Evolutionary conservation across 2,888 invertebrate species (phyloP).

Genomic region (Ophion ellenae): DNA sequence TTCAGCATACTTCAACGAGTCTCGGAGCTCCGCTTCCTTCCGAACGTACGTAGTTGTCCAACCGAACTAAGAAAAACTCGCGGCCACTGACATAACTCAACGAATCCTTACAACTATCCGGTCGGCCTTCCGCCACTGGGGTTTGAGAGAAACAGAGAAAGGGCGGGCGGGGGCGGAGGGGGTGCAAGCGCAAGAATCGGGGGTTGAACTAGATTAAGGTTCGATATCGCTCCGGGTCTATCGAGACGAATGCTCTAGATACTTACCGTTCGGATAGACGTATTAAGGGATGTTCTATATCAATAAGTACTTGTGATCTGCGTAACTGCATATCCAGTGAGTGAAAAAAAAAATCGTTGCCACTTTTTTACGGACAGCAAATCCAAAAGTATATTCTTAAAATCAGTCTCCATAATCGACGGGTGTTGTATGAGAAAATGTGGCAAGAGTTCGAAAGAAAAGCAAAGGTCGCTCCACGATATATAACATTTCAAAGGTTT

Average conservation of each 20-base stretch:
- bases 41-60: conserved; percentile 57
- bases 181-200: conserved; percentile 68
- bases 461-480: background rate
- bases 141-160: background rate
- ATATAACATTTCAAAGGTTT: background rate
- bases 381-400: background rate
- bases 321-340: background rate
- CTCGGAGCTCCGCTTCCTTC: conserved; percentile 47
- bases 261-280: conserved; percentile 35
- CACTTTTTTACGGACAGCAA: background rate
- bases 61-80: conserved; percentile 69
- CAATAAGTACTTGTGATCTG: background rate
- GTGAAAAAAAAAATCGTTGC: background rate
- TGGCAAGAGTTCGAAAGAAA: background rate
- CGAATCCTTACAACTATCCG: conserved; percentile 76
- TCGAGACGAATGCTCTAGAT: conserved; percentile 69
- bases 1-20: conserved; percentile 67
- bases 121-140: conserved; percentile 48
- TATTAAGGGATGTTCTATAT: background rate
- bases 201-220: conserved; percentile 78
- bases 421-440: too few relatives aligned
- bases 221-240: conserved; percentile 67
- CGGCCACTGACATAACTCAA: conserved; percentile 69
- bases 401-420: too few relatives aligned
- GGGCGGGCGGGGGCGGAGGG: background rate